Evolutionary conservation across 1,140 invertebrate species (phyloP).

Genomic region (Limonius californicus): DNA sequence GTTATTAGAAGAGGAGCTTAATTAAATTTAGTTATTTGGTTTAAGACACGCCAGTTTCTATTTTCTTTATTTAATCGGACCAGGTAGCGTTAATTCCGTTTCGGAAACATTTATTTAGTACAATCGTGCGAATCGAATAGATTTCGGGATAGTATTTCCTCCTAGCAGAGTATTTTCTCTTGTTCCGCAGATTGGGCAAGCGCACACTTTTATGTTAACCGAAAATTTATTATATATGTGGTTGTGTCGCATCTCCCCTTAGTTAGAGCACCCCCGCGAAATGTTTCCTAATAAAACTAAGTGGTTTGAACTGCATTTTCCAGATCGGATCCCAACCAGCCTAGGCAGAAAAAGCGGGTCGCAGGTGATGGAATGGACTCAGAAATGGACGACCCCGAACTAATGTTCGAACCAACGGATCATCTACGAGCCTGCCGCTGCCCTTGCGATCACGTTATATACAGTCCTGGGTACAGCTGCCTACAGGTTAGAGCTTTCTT

Average conservation of each 20-base stretch:
- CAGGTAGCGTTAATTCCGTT: not conserved
- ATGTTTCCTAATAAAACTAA: constrained; percentile 1
- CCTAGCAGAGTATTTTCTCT: not conserved
- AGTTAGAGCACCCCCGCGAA: not conserved
- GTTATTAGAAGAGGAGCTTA: too few species aligned
- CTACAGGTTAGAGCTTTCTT: constrained; percentile 37
- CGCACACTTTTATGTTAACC: not conserved
- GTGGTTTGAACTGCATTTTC: constrained; percentile 5
- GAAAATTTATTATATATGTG: not conserved
- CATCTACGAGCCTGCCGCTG: constrained; percentile 42
- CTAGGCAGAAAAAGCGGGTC: constrained; percentile 32
- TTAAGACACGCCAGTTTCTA: too few species aligned
- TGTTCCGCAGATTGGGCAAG: not conserved
- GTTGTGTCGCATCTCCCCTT: not conserved
- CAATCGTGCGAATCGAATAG: not conserved
- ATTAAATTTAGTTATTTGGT: too few species aligned
- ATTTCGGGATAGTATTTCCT: not conserved
- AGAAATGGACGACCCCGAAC: constrained; percentile 43
- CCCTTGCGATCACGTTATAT: constrained; percentile 43
- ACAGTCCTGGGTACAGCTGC: constrained; percentile 42
- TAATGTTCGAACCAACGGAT: constrained; percentile 36
- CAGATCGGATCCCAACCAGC: constrained; percentile 22
- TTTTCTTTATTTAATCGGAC: too few species aligned
- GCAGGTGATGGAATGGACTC: constrained; percentile 44
- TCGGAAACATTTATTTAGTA: not conserved